A percentile compares a stretch with the other conserved stretches of the same genome.
These are phyloP conservation scores for Apeltes quadracus DNA, from an alignment of 2,113 vertebrate species.

Conservation along the genomic window DNA sequence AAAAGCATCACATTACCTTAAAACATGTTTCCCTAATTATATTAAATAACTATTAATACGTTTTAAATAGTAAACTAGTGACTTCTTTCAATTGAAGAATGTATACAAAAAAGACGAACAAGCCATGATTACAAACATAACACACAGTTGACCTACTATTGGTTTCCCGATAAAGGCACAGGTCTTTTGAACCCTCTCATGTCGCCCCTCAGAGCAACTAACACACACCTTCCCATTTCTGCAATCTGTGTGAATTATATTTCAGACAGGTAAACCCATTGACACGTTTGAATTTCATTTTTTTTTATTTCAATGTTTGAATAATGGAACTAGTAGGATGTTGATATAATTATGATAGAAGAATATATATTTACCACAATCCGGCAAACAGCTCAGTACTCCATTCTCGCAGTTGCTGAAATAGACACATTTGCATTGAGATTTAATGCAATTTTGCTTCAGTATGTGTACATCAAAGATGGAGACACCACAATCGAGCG, in stretches of 20 bases:
- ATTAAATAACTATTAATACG: neutral
- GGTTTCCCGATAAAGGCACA: conserved; percentile 74
- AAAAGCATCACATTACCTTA: neutral
- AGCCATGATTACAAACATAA: neutral
- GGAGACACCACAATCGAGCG: neutral
- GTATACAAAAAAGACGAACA: neutral
- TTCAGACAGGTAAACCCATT: neutral
- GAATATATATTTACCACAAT: conserved; percentile 23
- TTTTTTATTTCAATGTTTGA: neutral
- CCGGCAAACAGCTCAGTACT: conserved; percentile 60
- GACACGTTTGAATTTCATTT: too few relatives aligned
- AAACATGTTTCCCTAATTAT: neutral
- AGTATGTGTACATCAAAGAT: neutral
- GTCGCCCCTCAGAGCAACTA: conserved; percentile 56
- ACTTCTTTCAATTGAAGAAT: neutral
- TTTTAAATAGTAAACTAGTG: neutral
- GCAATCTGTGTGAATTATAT: conserved; percentile 37
- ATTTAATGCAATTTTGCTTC: neutral
- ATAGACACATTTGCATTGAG: conserved; percentile 15
- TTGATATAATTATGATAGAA: neutral
- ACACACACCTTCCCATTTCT: conserved; percentile 68
- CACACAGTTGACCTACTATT: conserved; percentile 69
- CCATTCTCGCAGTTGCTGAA: conserved; percentile 74
- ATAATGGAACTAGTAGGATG: neutral
- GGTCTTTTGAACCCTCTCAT: conserved; percentile 67